A percentile compares a stretch with the other conserved stretches of the same genome.
Evolutionary conservation across 2,888 invertebrate species (phyloP).

Genomic region (Cetonia aurata): DNA sequence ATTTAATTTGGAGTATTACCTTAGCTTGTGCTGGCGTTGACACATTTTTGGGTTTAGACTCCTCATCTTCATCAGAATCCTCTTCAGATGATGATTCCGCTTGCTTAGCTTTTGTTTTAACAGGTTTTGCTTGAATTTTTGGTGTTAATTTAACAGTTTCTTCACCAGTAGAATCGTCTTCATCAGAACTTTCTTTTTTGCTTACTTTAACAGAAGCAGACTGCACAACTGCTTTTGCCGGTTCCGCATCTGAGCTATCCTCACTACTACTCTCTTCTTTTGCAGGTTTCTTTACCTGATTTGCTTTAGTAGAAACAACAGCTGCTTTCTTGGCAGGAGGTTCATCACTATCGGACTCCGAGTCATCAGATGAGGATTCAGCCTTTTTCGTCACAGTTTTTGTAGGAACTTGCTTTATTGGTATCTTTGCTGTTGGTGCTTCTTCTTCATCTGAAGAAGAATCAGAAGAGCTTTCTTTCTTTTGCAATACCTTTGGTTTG

Average conservation of each 20-base stretch:
- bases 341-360: slow-evolving; percentile 62
- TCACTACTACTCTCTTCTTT: slow-evolving; percentile 61
- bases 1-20: slow-evolving; percentile 14
- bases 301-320: slow-evolving; percentile 52
- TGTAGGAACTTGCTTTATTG: slow-evolving; percentile 37
- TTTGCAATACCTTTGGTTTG: slow-evolving; percentile 44
- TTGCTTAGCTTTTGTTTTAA: slow-evolving; percentile 48
- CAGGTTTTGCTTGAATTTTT: slow-evolving; percentile 26
- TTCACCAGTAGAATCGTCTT: slow-evolving; percentile 48
- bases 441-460: slow-evolving; percentile 49
- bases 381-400: slow-evolving; percentile 34
- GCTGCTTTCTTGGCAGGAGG: slow-evolving; percentile 50
- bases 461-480: slow-evolving; percentile 47
- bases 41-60: slow-evolving; percentile 53
- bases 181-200: slow-evolving; percentile 53
- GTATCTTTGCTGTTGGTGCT: slow-evolving; percentile 33
- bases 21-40: slow-evolving; percentile 45
- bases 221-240: slow-evolving; percentile 52
- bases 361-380: slow-evolving; percentile 52
- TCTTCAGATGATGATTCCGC: slow-evolving; percentile 47
- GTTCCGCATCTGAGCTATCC: slow-evolving; percentile 59
- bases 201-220: slow-evolving; percentile 47
- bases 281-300: slow-evolving; percentile 46
- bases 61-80: slow-evolving; percentile 47
- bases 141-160: slow-evolving; percentile 33